These are phyloP conservation scores for Leucophenga maculata DNA, from an alignment of 2,888 invertebrate species.

Conservation along the genomic window DNA sequence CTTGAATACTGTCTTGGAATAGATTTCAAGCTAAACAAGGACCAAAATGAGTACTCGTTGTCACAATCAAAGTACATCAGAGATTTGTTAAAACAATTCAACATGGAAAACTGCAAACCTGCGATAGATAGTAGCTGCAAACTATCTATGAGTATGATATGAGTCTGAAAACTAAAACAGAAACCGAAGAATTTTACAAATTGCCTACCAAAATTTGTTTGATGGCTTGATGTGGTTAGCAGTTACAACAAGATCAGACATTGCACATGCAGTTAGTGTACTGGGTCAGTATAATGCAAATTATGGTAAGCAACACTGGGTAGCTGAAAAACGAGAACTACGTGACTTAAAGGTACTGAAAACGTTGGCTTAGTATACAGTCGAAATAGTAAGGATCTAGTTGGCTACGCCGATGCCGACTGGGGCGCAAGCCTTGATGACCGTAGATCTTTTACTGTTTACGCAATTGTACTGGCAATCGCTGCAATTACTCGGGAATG, in stretches of 20 bases:
- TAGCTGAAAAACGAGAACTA: conserved; percentile 36
- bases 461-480: no score
- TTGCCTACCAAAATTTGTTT: background rate
- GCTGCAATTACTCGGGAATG: no score
- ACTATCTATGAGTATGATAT: background rate
- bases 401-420: no score
- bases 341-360: conserved; percentile 37
- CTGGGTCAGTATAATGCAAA: conserved; percentile 34
- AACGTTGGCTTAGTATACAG: conserved; percentile 34
- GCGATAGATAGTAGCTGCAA: background rate
- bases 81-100: background rate
- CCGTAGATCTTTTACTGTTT: no score
- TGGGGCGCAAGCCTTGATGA: no score
- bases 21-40: background rate
- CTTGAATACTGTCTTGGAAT: background rate
- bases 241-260: conserved; percentile 31
- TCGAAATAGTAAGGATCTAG: background rate
- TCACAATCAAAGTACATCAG: background rate
- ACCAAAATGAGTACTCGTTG: background rate
- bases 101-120: background rate
- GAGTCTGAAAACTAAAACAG: background rate
- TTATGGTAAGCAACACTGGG: conserved; percentile 36
- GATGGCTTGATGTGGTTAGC: background rate
- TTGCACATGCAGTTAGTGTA: conserved; percentile 38
- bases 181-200: background rate